Evolutionary conservation across 2,113 vertebrate genomes (phyloP).

Genomic region (Oreochromis aureus): DNA sequence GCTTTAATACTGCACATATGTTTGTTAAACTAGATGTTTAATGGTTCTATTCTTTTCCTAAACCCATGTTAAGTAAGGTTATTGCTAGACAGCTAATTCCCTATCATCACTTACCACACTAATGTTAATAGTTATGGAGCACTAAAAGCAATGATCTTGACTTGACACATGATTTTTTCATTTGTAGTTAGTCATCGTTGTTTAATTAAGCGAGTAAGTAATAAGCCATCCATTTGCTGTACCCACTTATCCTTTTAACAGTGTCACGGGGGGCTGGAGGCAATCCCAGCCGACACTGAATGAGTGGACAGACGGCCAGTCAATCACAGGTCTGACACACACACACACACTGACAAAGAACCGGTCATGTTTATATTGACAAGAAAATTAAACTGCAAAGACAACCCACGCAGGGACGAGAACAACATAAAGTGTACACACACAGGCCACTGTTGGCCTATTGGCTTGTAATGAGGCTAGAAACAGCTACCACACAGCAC

Average conservation of each 20-base stretch:
- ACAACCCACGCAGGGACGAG: background rate
- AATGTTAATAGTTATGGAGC: background rate
- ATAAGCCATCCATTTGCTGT: background rate
- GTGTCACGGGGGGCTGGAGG: background rate
- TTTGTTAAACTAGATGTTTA: background rate
- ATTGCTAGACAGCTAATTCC: background rate
- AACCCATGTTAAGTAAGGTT: background rate
- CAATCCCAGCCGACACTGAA: background rate
- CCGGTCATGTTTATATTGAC: background rate
- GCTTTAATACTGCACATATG: background rate
- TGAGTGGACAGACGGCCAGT: background rate
- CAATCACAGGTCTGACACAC: background rate
- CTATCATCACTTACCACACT: background rate
- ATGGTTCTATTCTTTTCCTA: background rate
- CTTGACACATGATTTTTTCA: background rate
- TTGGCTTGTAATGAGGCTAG: background rate
- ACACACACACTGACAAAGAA: background rate
- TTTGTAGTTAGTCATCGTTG: background rate
- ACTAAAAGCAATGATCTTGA: background rate
- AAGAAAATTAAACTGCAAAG: background rate
- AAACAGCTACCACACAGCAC: background rate
- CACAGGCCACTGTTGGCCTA: background rate
- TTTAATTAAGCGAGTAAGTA: background rate
- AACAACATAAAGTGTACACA: background rate
- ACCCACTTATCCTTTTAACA: background rate